Conservation (phyloP, 2,113 vertebrate genomes). For the Gasterosteus aculeatus region DNA sequence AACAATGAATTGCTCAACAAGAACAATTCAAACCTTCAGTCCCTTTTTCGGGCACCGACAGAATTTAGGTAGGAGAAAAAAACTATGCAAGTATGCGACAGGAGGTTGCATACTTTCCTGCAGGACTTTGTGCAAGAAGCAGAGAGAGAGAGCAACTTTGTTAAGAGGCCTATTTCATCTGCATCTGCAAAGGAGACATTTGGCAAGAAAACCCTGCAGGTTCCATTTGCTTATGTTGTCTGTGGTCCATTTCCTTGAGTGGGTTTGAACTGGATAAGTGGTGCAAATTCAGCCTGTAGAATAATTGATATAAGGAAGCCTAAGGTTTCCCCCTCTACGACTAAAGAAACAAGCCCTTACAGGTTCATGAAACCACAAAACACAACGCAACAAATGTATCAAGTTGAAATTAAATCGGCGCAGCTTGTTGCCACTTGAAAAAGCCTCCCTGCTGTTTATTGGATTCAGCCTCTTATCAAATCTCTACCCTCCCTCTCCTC, state of each 20-base stretch:
- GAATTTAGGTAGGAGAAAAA: conserved; percentile 48
- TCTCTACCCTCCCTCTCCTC: conserved; percentile 29
- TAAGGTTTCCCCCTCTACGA: background rate
- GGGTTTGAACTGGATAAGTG: background rate
- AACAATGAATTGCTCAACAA: conserved; percentile 25
- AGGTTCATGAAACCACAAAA: background rate
- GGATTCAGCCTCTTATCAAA: conserved; percentile 38
- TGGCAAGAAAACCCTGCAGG: conserved; percentile 18
- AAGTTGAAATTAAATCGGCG: conserved; percentile 2
- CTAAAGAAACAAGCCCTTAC: background rate
- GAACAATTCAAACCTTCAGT: conserved; percentile 73
- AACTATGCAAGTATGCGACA: conserved; percentile 62
- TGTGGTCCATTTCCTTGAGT: conserved; percentile 2
- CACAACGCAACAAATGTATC: background rate
- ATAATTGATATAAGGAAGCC: background rate
- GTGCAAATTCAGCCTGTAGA: background rate
- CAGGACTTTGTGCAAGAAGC: conserved; percentile 30
- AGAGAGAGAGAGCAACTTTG: conserved; percentile 38
- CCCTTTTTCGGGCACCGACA: conserved; percentile 61
- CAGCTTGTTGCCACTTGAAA: conserved; percentile 15
- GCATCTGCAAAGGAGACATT: conserved; percentile 29
- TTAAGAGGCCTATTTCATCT: conserved; percentile 45
- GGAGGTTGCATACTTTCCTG: conserved; percentile 55
- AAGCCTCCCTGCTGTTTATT: conserved; percentile 21
- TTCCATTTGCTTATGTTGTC: background rate